Evolutionary conservation across 2,797 vertebrate species (phyloP), one percentile per base, ranked within the genome.

Genomic region (Tinamus major): DNA sequence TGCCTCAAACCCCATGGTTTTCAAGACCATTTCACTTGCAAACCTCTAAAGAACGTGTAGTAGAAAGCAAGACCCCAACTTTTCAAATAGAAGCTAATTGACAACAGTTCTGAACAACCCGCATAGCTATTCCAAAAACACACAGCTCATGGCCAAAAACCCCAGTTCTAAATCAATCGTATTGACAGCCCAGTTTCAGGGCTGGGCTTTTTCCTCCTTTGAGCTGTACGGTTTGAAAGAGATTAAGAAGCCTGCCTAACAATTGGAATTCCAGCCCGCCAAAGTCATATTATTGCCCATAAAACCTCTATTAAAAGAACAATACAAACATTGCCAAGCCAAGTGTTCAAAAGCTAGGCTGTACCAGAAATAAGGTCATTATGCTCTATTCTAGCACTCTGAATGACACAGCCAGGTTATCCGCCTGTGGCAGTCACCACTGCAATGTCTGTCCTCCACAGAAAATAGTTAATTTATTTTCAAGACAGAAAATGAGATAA

Each of bases 391-490:
- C 78, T 64, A 70, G 59, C 69, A 31, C 11, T 79, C 7, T n/a
- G 49, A 94, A 67, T 49, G 37, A 78, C 41, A 65, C 8, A 82
- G 8, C 8, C 68, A 41, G 18, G 8, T 39, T 85, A 46, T 29
- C 44, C 71, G 79, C 33, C 78, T 70, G 18, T 23, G 33, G 18
- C 29, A 89, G 41, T 70, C 61, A 80, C 37, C 61, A 37, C 35
- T 80, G 53, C 14, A 33, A 4, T 42, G 20, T 44, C 33, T 49
- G 55, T 70, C 24, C 39, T 86, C 33, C 55, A 79, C 35, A 81
- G 70, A 90, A 90, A 85, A 71, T 19, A 76, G 55, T 17, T 35
- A n/a, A n/a, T 56, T 13, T 83, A 51, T 89, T 93, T 72, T 89
- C 82, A 92, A 72, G 46, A n/a, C 8, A 46, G 13, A 10, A 39